These are phyloP conservation scores for Parapsyche elsis DNA, from an alignment of 1,140 invertebrate species.

Conservation along the genomic window DNA sequence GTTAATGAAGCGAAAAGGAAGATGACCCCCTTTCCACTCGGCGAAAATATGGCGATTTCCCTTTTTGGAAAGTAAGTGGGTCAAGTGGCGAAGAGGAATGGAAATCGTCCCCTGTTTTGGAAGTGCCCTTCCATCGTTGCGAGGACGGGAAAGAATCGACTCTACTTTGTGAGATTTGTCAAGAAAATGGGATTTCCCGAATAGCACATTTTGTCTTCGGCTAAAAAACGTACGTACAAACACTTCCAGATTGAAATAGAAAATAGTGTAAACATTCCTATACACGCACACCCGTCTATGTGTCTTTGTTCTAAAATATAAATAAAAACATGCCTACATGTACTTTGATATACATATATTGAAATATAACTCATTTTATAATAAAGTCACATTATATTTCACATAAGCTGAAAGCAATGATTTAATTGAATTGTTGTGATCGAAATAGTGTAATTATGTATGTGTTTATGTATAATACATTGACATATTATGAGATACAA, in stretches of 20 bases:
- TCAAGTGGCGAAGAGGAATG: slow-evolving; percentile 27
- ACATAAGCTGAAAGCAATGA: too few relatives aligned
- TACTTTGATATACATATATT: neutral
- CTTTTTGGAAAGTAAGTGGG: neutral
- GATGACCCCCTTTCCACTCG: neutral
- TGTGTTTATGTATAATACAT: too few relatives aligned
- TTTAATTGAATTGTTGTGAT: too few relatives aligned
- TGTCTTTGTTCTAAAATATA: too few relatives aligned
- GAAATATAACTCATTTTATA: neutral
- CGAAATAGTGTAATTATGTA: too few relatives aligned
- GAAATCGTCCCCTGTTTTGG: slow-evolving; percentile 11
- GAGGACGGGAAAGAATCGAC: neutral
- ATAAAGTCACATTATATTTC: neutral
- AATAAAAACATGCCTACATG: neutral
- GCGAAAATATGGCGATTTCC: slow-evolving; percentile 28
- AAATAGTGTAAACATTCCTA: neutral
- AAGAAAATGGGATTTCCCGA: slow-evolving; percentile 16
- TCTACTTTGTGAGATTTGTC: slow-evolving; percentile 23
- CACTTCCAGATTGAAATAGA: neutral
- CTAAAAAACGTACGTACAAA: too few relatives aligned
- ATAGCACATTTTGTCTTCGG: neutral
- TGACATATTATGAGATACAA: too few relatives aligned
- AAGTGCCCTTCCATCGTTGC: neutral
- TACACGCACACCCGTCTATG: neutral
- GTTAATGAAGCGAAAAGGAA: slow-evolving; percentile 16